Evolutionary conservation across 35 echinoderm and acorn worm species (phyloP), one percentile per base, ranked within the genome.

Genomic region (Nesometra sesokonis): DNA sequence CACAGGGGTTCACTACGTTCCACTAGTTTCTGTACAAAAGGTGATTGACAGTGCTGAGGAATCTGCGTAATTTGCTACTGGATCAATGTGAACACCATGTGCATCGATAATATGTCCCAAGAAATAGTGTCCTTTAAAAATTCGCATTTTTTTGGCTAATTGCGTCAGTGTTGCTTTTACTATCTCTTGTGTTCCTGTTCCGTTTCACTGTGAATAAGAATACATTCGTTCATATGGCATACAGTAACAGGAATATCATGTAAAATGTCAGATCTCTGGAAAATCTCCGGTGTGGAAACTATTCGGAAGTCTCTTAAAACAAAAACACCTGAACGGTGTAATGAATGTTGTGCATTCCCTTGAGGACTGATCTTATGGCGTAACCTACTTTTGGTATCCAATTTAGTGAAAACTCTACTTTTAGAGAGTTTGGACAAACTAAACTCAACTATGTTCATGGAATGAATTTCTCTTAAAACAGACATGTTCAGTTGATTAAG

Each of bases 211-310:
- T 88, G 86, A 34, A 94, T 91, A 15, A 94, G 82, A 31, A 91
- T 88, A 52, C n/a, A n/a, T n/a, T 91, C 89, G 35, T 94, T 86
- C 93, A 94, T 94, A 39, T 91, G 85, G 77, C 89, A 85, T 30
- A 91, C 39, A 21, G 91, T 67, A n/a, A n/a, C n/a, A n/a, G n/a
- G n/a, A n/a, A n/a, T n/a, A n/a, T n/a, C n/a, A n/a, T n/a, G n/a
- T n/a, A n/a, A n/a, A n/a, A n/a, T n/a, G n/a, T n/a, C n/a, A n/a
- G 84, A 52, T 27, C 36, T 85, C 35, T 90, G 92, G 11, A 78
- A 85, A 33, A 86, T 39, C 29, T 93, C 92, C 35, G 92, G 88
- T 0, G 84, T 88, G 32, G 88, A 90, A 8, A 78, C 78, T 11
- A 90, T 93, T 15, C 85, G 87, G 87, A 13, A 89, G 29, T 34